phyloP scores from a whole-genome alignment of 2,888 invertebrate species.

The Desoria tigrina region DNA sequence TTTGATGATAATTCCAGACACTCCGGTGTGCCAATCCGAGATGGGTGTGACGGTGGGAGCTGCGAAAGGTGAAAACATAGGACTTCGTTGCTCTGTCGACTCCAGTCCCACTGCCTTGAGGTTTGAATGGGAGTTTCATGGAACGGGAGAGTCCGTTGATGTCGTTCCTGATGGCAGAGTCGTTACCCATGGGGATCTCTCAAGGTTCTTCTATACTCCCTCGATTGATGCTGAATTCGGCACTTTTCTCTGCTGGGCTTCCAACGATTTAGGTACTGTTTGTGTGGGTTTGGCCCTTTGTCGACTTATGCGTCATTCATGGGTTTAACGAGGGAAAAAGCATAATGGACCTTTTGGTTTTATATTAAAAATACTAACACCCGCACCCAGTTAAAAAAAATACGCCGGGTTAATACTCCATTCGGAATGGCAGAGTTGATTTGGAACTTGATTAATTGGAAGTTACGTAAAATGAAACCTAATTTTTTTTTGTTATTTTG shows the following conservation, averaged over 20 bases:
- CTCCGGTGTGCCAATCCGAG: slow-evolving; percentile 74
- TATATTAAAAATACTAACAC: too few species aligned
- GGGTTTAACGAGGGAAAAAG: too few species aligned
- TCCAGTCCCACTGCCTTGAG: slow-evolving; percentile 71
- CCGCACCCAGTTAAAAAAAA: too few species aligned
- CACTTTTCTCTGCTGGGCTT: slow-evolving; percentile 72
- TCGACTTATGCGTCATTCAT: too few species aligned
- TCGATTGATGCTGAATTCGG: slow-evolving; percentile 45
- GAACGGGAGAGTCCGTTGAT: slow-evolving; percentile 44
- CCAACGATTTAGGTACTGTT: slow-evolving; percentile 71
- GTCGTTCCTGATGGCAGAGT: slow-evolving; percentile 42
- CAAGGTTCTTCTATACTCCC: slow-evolving; percentile 45
- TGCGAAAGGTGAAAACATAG: slow-evolving; percentile 80
- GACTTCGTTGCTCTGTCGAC: slow-evolving; percentile 80
- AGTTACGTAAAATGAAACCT: too few species aligned
- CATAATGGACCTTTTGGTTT: too few species aligned
- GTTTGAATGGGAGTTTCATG: slow-evolving; percentile 51
- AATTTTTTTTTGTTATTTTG: too few species aligned
- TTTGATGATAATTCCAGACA: slow-evolving; percentile 60
- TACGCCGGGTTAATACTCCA: too few species aligned
- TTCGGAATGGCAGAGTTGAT: too few species aligned
- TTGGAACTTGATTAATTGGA: too few species aligned
- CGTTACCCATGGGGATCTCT: slow-evolving; percentile 45
- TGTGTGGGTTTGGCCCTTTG: too few species aligned
- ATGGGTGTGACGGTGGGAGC: slow-evolving; percentile 81